Evolutionary conservation across 2,888 invertebrate species (phyloP).

Genomic region (Ectemnius lituratus): DNA sequence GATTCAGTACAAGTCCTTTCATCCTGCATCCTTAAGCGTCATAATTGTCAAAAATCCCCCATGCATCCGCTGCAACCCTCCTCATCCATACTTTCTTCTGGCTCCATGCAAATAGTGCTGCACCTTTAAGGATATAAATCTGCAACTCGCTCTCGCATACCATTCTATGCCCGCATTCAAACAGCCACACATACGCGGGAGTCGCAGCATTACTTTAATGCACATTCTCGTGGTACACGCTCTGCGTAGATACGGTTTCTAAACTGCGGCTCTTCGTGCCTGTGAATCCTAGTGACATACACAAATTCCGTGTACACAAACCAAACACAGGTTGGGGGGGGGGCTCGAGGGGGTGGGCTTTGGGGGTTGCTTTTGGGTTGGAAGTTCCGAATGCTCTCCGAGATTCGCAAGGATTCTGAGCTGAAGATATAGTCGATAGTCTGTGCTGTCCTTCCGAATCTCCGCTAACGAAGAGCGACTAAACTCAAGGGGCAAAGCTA

Average conservation of each 20-base stretch:
- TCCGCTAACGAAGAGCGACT: constrained; percentile 35
- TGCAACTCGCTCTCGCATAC: constrained; percentile 22
- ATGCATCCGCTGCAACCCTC: constrained; percentile 17
- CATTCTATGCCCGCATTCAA: constrained; percentile 16
- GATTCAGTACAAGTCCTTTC: neutral
- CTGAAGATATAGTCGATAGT: constrained; percentile 19
- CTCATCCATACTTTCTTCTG: constrained; percentile 15
- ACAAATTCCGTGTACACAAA: constrained; percentile 62
- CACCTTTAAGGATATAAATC: constrained; percentile 13
- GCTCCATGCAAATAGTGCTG: constrained; percentile 44
- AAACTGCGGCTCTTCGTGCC: constrained; percentile 67
- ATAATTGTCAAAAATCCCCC: neutral
- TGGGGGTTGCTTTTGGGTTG: constrained; percentile 12
- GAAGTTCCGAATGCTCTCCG: constrained; percentile 20
- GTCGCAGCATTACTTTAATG: constrained; percentile 18
- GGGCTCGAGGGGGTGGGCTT: constrained; percentile 1
- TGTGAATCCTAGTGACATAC: constrained; percentile 68
- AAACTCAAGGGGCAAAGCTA: constrained; percentile 33
- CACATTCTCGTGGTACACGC: constrained; percentile 8
- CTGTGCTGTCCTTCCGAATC: constrained; percentile 39
- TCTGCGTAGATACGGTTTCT: constrained; percentile 52
- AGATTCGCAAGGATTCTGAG: constrained; percentile 40
- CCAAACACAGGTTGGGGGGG: constrained; percentile 47
- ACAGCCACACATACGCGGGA: constrained; percentile 18
- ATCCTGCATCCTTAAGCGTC: constrained; percentile 6